These are phyloP conservation scores for Drosophila rellima DNA, from an alignment of 2,888 invertebrate species.

Conservation along the genomic window DNA sequence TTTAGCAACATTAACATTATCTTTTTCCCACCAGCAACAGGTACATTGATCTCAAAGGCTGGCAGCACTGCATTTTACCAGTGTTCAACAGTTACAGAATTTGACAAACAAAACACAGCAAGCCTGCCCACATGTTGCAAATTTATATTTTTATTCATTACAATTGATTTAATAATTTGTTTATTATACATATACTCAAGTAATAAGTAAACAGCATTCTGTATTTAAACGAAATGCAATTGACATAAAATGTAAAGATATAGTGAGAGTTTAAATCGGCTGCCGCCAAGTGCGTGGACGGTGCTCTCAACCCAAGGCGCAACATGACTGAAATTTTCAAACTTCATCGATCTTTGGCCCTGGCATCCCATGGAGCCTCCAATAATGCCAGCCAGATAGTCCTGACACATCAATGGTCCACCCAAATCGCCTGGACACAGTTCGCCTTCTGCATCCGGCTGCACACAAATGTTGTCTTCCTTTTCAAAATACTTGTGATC, in stretches of 20 bases:
- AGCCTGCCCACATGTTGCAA: neutral
- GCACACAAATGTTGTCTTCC: conserved; percentile 36
- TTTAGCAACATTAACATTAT: no score
- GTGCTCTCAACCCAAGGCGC: conserved; percentile 35
- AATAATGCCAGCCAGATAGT: conserved; percentile 47
- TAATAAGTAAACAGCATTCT: neutral
- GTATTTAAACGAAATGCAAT: neutral
- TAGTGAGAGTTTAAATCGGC: neutral
- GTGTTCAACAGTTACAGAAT: conserved; percentile 2
- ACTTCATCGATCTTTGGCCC: conserved; percentile 43
- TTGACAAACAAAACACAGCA: neutral
- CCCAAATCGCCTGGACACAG: conserved; percentile 65
- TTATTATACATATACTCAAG: no score
- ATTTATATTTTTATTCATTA: neutral
- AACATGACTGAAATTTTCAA: conserved; percentile 36
- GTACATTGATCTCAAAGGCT: no score
- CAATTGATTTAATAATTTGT: no score
- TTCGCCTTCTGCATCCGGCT: conserved; percentile 23
- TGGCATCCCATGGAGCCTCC: conserved; percentile 47
- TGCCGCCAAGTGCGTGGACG: neutral
- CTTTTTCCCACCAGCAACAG: no score
- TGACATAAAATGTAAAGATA: conserved; percentile 4
- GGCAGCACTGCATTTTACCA: neutral
- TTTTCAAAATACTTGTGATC: neutral
- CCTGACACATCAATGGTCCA: conserved; percentile 53